These are phyloP conservation scores for Tetragonula carbonaria DNA, from an alignment of 2,888 invertebrate genomes.

Conservation along the genomic window DNA sequence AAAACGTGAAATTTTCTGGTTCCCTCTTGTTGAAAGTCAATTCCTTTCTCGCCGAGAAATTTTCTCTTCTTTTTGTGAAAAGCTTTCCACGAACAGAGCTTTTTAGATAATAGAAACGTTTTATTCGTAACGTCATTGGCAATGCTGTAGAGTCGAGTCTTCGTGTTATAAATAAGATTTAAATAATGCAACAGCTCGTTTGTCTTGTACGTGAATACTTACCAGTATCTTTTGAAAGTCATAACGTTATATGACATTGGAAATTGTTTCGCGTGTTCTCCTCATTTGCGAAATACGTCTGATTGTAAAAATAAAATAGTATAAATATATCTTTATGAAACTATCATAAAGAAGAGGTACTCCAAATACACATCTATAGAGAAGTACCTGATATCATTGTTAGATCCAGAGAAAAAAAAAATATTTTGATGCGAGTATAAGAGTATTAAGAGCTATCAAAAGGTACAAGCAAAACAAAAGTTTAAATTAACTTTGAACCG, in stretches of 20 bases:
- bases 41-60: background rate
- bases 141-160: background rate
- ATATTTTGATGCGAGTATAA: conserved; percentile 9
- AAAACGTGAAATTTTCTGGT: background rate
- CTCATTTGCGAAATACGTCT: background rate
- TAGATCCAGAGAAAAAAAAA: conserved; percentile 11
- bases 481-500: conserved; percentile 11
- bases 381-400: conserved; percentile 48
- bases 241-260: background rate
- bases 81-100: background rate
- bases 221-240: background rate
- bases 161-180: background rate
- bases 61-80: background rate
- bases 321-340: conserved; percentile 1
- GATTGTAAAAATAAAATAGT: background rate
- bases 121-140: background rate
- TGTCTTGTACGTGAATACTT: background rate
- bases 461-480: background rate
- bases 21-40: background rate
- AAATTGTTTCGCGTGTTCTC: background rate
- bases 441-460: background rate
- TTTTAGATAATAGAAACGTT: background rate
- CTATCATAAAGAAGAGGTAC: conserved; percentile 22
- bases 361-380: conserved; percentile 31
- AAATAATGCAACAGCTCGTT: background rate